phyloP scores from a whole-genome alignment of 2,888 invertebrate genomes.

The Aspidiotus destructor region DNA sequence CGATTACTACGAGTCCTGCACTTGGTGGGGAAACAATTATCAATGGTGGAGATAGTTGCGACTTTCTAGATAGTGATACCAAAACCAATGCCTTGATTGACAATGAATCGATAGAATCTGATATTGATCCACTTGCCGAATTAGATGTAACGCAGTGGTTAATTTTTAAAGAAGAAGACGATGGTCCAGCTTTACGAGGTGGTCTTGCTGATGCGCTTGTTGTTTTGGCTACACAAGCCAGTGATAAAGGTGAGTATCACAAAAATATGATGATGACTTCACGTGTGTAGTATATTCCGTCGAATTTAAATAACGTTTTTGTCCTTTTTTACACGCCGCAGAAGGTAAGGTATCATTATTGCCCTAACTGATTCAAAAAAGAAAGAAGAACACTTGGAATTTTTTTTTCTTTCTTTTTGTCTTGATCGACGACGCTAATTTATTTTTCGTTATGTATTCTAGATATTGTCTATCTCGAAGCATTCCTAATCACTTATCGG shows the following conservation, averaged over 20 bases:
- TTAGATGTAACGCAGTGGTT: slow-evolving; percentile 71
- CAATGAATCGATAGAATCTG: neutral
- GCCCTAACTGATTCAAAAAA: too few relatives aligned
- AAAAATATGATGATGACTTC: neutral
- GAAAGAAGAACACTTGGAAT: too few relatives aligned
- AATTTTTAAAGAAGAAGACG: slow-evolving; percentile 66
- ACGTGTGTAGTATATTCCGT: too few relatives aligned
- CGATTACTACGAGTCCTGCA: slow-evolving; percentile 9
- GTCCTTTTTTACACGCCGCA: slow-evolving; percentile 37
- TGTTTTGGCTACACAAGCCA: slow-evolving; percentile 90
- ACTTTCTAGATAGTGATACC: slow-evolving; percentile 6
- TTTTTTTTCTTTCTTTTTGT: too few relatives aligned
- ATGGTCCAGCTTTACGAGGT: slow-evolving; percentile 84
- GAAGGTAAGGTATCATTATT: too few relatives aligned
- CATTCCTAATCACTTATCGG: slow-evolving; percentile 94
- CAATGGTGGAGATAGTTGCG: neutral
- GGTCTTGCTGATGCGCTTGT: slow-evolving; percentile 89
- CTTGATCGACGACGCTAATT: slow-evolving; percentile 10
- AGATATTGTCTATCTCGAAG: slow-evolving; percentile 93
- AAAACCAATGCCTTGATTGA: slow-evolving; percentile 13
- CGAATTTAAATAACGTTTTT: too few relatives aligned
- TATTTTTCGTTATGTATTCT: slow-evolving; percentile 38
- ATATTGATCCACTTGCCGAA: slow-evolving; percentile 33
- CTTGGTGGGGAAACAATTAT: too few relatives aligned
- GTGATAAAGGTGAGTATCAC: slow-evolving; percentile 58